Conservation (phyloP, 2,888 invertebrate genomes). For the Hemicrepidius hirtus region DNA sequence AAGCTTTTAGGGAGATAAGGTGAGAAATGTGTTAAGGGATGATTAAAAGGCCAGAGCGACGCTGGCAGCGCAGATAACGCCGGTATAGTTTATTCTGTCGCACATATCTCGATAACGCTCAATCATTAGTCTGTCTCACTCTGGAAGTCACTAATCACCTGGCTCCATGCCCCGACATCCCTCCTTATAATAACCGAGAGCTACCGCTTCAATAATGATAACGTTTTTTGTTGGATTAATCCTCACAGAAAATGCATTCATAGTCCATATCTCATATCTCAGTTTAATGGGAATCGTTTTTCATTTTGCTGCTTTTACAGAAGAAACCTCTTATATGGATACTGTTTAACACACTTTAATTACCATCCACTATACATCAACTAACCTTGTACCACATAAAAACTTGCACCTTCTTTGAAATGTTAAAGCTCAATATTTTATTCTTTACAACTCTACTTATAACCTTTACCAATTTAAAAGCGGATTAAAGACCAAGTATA, state of each 20-base stretch:
- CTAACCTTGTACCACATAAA: too few species aligned
- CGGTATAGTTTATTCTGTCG: conserved; percentile 66
- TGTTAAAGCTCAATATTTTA: not conserved
- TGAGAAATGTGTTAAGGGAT: conserved; percentile 71
- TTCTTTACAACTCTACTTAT: too few species aligned
- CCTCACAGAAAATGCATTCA: conserved; percentile 71
- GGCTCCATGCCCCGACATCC: conserved; percentile 60
- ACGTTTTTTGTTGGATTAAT: conserved; percentile 69
- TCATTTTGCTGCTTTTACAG: conserved; percentile 64
- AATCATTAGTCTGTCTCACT: conserved; percentile 67
- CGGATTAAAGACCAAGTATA: too few species aligned
- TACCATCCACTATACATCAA: conserved; percentile 35
- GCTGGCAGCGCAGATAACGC: conserved; percentile 68
- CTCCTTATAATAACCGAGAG: conserved; percentile 60
- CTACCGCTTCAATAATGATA: conserved; percentile 65
- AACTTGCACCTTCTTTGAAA: conserved; percentile 8
- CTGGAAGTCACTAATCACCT: conserved; percentile 68
- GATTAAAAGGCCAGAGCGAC: conserved; percentile 70
- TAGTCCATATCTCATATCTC: conserved; percentile 71
- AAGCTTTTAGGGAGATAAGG: conserved; percentile 59
- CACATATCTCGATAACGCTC: conserved; percentile 69
- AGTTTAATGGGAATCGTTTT: conserved; percentile 70
- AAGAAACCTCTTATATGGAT: conserved; percentile 53
- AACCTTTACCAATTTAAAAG: too few species aligned
- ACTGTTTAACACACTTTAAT: conserved; percentile 48